Base-by-base conservation (phyloP, 1,140 invertebrate genomes). In the Mesaphorura yosii region DNA sequence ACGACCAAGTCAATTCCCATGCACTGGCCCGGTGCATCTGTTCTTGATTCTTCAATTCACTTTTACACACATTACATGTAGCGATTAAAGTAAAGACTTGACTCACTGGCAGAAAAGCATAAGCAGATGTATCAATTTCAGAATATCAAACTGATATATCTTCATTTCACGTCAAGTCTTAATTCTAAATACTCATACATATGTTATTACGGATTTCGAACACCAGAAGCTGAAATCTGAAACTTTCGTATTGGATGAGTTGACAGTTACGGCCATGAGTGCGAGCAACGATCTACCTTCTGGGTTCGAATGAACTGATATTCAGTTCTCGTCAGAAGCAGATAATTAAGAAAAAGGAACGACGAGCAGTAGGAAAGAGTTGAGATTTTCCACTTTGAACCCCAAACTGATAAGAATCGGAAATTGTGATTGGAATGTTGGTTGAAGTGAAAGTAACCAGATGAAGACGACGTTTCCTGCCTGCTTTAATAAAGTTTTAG, bases 391-490 rank as follows among this genome's bases (percentile, higher is more conserved):
- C 31, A 10, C 31, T 10, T 34, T 34, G 10, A 34, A 34, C 10
- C n/a, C n/a, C n/a, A 25, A 22, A 48, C n/a, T n/a, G 55, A 57
- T 57, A 57, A 51, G 46, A 57, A 53, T 51, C n/a, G n/a, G n/a
- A n/a, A 51, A 47, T 28, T 48, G 44, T 57, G 55, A 57, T 57
- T 57, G 55, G 55, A 57, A 26, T 57, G 47, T 41, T 19, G 48
- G 42, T 28, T 7, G 6, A 20, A 25, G 38, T 48, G 57, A 59
- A 50, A 55, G 53, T 55, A 59, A 59, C 41, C 57, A 59, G 57
- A 59, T 53, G 47, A 58, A 45, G 45, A 15, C 19, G 28, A 28
- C 6, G 6, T 22, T 42, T 42, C 40, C 6, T 6, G 14, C 10
- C 14, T 42, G 40, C 22, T 17, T 14, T 14, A 10, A 20, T 42